Base-by-base conservation (phyloP, 2,888 invertebrate genomes). In the Drosophila niveifrons region DNA sequence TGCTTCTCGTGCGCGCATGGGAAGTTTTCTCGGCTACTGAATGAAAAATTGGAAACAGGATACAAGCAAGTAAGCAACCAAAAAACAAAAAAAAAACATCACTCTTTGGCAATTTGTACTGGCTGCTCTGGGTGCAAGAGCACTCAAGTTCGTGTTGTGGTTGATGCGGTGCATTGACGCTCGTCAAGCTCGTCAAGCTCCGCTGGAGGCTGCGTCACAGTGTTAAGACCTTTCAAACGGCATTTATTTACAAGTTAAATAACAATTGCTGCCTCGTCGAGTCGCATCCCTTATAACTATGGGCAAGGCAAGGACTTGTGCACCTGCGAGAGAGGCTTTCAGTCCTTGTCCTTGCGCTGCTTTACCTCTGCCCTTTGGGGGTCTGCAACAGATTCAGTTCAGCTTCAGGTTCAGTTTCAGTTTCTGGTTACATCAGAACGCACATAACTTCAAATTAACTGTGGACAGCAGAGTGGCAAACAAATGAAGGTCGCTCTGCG, bases 21-120 rank as follows among this genome's bases (percentile, higher is more conserved):
- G 67, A 75, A 75, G 50, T 46, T 46, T 75, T 68, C 67, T 65
- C 17, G 66, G 75, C 62, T 72, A 81, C 88, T 85, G 88, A 85
- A 85, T 85, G 85, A 85, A 85, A 85, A 85, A 81, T 79, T 81
- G 77, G 82, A 75, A 85, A 77, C 83, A 69, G 83, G 73, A 83
- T 72, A 80, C 66, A 80, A 70, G n/a, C 39, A 8, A n/a, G n/a
- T n/a, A n/a, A n/a, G n/a, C n/a, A n/a, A n/a, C n/a, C n/a, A n/a
- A n/a, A 7, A 8, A 2, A 15, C 2, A 7, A 8, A 31, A 31
- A 31, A 29, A 31, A 31, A 9, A 31, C 31, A 31, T 23, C 31
- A 31, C 31, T 10, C 68, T 52, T 71, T 75, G 79, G 75, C 58
- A 69, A 70, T n/a, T n/a, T n/a, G n/a, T n/a, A n/a, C n/a, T 67